Percentiles rank a stretch among this genome's conserved stretches.
Evolutionary conservation across 2,888 invertebrate species (phyloP).

Genomic region (Stratiomys singularior): DNA sequence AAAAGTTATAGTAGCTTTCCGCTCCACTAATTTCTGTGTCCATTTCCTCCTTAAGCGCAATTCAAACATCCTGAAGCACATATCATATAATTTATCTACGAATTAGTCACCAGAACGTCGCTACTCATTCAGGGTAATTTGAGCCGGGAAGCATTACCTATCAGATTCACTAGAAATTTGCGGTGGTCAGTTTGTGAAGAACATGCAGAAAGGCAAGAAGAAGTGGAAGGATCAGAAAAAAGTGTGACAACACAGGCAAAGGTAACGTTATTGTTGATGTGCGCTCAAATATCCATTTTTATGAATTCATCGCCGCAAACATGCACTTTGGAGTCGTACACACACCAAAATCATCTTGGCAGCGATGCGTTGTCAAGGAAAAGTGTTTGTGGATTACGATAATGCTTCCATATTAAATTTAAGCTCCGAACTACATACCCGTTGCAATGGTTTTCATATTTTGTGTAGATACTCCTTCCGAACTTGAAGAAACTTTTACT

Average conservation of each 20-base stretch:
- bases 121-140: not conserved
- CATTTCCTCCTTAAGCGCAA: no score
- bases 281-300: constrained; percentile 20
- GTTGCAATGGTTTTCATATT: no score
- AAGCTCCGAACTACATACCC: not conserved
- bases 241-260: not conserved
- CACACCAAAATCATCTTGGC: no score
- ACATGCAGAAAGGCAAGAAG: not conserved
- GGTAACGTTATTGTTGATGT: constrained; percentile 4
- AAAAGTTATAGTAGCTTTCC: no score
- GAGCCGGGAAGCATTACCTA: constrained; percentile 35
- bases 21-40: no score
- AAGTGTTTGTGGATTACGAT: no score
- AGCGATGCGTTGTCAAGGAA: no score
- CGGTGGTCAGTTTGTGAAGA: constrained; percentile 31
- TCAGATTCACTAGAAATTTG: constrained; percentile 40
- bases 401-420: not conserved
- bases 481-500: constrained; percentile 8
- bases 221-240: not conserved
- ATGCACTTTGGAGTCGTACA: not conserved
- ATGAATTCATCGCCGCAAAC: not conserved
- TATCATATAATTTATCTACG: no score
- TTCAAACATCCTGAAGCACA: no score
- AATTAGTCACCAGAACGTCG: no score
- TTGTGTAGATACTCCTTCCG: not conserved